Conservation (phyloP, 2,113 vertebrate genomes). For the Gnathonemus echidnorhynchus region DNA sequence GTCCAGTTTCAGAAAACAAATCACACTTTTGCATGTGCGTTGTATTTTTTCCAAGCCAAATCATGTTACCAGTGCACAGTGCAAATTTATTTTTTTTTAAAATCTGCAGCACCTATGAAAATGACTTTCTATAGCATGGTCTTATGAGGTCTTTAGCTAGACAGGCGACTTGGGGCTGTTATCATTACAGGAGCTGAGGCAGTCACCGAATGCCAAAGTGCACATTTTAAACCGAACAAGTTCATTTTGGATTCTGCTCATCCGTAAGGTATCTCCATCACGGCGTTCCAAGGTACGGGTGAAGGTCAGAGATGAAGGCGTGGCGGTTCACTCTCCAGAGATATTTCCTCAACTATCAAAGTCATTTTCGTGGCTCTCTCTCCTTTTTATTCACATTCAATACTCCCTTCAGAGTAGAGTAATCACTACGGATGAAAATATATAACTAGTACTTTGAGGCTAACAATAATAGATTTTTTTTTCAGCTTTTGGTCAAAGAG, state of each 20-base stretch:
- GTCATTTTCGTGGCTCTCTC: background rate
- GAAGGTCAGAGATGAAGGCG: background rate
- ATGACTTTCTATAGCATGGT: background rate
- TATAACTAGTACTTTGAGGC: background rate
- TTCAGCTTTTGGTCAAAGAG: background rate
- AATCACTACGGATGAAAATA: constrained; percentile 8
- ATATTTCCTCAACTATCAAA: constrained; percentile 4
- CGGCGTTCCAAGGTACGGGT: background rate
- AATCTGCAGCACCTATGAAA: background rate
- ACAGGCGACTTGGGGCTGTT: background rate
- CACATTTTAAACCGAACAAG: background rate
- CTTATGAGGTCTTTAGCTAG: background rate
- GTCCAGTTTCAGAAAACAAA: background rate
- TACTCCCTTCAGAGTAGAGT: background rate
- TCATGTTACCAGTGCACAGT: background rate
- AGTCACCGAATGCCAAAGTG: background rate
- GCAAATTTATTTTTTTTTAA: background rate
- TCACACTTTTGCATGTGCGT: background rate
- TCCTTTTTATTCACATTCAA: constrained; percentile 1
- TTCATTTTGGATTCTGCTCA: background rate
- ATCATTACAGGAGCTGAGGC: background rate
- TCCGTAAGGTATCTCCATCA: background rate
- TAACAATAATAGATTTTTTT: background rate
- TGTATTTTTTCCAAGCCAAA: background rate
- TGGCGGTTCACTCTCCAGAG: background rate